Percentiles rank a stretch among this genome's conserved stretches.
These are phyloP conservation scores for Synanthedon vespiformis DNA, from an alignment of 2,888 invertebrate species.

Conservation along the genomic window DNA sequence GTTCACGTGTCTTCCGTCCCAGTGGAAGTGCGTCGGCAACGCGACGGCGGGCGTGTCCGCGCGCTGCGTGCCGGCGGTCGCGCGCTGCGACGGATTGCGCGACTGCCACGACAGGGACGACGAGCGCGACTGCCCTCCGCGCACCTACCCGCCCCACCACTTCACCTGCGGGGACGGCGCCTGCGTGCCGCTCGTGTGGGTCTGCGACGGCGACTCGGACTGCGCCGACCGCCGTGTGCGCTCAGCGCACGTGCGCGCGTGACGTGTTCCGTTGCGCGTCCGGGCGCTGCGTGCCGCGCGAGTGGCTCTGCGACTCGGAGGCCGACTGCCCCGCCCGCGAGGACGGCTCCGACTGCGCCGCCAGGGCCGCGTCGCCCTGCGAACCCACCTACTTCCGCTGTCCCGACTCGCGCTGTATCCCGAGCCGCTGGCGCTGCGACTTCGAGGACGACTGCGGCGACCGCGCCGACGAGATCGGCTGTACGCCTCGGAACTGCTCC, in stretches of 20 bases:
- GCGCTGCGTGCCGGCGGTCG: conserved; percentile 72
- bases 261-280: conserved; percentile 67
- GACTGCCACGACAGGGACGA: conserved; percentile 82
- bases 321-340: conserved; percentile 81
- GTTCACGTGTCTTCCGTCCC: conserved; percentile 77
- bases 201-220: conserved; percentile 83
- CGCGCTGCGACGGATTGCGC: conserved; percentile 77
- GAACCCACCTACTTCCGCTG: conserved; percentile 86
- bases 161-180: conserved; percentile 78
- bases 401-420: conserved; percentile 75
- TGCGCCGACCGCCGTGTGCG: conserved; percentile 73
- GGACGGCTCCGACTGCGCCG: conserved; percentile 72
- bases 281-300: conserved; percentile 81
- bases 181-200: conserved; percentile 85
- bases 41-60: conserved; percentile 67
- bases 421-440: conserved; percentile 77
- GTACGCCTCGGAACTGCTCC: conserved; percentile 77
- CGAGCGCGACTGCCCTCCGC: conserved; percentile 77
- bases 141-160: conserved; percentile 75
- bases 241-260: conserved; percentile 16
- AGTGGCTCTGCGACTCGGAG: conserved; percentile 83
- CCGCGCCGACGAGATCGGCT: conserved; percentile 80
- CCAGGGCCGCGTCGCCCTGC: conserved; percentile 73
- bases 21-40: conserved; percentile 74
- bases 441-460: conserved; percentile 83